These are phyloP conservation scores for Oscheius sp. DNA, from an alignment of 2,888 invertebrate species.

Conservation along the genomic window DNA sequence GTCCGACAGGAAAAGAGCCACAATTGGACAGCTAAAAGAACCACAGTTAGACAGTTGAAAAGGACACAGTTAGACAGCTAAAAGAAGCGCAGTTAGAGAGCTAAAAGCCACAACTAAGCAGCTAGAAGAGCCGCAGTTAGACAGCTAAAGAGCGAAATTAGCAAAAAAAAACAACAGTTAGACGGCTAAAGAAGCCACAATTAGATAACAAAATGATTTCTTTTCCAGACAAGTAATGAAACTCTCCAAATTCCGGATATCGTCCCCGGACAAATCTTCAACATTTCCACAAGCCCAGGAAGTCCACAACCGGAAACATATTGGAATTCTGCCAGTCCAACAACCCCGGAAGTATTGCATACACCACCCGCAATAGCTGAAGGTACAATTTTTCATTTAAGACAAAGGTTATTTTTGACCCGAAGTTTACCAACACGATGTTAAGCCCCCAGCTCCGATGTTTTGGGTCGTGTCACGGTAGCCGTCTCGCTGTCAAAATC, in stretches of 20 bases:
- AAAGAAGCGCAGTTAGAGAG: no score
- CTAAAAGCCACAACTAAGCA: no score
- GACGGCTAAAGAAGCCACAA: not conserved
- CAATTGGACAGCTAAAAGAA: no score
- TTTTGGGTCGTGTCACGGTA: constrained; percentile 1
- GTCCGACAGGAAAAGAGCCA: no score
- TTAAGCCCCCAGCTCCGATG: not conserved
- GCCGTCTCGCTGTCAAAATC: constrained; percentile 30
- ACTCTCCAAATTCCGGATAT: constrained; percentile 24
- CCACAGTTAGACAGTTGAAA: not conserved
- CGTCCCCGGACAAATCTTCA: not conserved
- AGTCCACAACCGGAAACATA: constrained; percentile 1
- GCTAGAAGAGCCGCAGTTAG: no score
- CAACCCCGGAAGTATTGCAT: not conserved
- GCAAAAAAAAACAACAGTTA: no score
- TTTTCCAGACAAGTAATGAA: constrained; percentile 15
- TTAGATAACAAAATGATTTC: not conserved
- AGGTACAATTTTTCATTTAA: not conserved
- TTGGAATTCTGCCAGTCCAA: not conserved
- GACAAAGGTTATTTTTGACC: no score
- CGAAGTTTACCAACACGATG: no score
- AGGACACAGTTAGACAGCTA: not conserved
- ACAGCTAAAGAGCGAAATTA: no score
- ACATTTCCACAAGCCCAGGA: no score
- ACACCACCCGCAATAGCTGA: not conserved